Conservation (phyloP, 2,113 vertebrate genomes). For the Epinephelus fuscoguttatus region DNA sequence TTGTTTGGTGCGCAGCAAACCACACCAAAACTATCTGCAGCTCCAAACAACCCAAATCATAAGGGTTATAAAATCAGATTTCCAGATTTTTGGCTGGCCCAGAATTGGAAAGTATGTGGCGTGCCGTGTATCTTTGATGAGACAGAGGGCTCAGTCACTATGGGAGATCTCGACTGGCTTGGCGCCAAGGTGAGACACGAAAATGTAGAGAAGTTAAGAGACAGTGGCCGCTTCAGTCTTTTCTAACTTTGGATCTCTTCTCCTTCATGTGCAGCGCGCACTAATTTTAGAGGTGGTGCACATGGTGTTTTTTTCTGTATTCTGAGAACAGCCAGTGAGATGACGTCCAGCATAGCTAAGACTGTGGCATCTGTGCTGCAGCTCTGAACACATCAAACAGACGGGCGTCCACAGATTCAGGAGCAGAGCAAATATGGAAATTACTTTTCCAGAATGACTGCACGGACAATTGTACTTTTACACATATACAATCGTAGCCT, state of each 20-base stretch:
- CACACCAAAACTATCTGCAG: constrained; percentile 81
- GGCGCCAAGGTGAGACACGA: constrained; percentile 65
- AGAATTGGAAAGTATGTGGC: constrained; percentile 80
- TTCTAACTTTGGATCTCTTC: constrained; percentile 64
- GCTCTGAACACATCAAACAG: constrained; percentile 87
- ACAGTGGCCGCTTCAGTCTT: constrained; percentile 65
- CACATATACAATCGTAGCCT: constrained; percentile 42
- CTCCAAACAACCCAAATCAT: constrained; percentile 80
- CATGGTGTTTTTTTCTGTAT: constrained; percentile 76
- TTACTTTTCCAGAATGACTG: constrained; percentile 83
- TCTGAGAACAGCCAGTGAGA: constrained; percentile 80
- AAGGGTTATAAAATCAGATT: constrained; percentile 81
- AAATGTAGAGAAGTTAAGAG: constrained; percentile 68
- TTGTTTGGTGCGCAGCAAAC: constrained; percentile 74
- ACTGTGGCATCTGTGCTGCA: constrained; percentile 85
- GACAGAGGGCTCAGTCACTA: constrained; percentile 56
- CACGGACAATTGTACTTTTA: constrained; percentile 68
- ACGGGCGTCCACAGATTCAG: constrained; percentile 80
- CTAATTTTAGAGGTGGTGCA: constrained; percentile 85
- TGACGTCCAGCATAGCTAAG: constrained; percentile 83
- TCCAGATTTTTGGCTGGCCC: constrained; percentile 84
- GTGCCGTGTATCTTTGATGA: constrained; percentile 79
- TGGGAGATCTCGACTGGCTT: constrained; percentile 63
- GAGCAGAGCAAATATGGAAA: constrained; percentile 81
- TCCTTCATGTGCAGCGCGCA: constrained; percentile 64